Evolutionary conservation across 2,888 invertebrate species (phyloP).

Genomic region (Anthophora plumipes): DNA sequence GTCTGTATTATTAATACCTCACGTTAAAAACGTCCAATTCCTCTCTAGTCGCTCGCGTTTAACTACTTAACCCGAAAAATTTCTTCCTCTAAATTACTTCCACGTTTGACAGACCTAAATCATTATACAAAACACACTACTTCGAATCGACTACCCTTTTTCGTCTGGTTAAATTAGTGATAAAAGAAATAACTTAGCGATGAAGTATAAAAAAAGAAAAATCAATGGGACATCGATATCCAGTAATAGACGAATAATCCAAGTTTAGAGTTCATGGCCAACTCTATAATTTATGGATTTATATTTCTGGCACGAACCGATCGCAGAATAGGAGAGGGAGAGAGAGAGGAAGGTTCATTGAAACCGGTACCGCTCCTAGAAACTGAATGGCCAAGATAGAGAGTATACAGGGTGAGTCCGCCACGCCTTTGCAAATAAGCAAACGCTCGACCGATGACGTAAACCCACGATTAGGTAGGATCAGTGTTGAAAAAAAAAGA

Average conservation of each 20-base stretch:
- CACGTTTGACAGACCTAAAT: background rate
- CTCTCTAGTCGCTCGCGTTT: background rate
- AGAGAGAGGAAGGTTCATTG: conserved; percentile 60
- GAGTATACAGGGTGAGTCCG: conserved; percentile 39
- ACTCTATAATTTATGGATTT: conserved; percentile 54
- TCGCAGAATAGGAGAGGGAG: no score
- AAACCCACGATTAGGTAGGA: conserved; percentile 66
- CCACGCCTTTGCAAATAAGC: conserved; percentile 74
- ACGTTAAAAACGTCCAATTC: background rate
- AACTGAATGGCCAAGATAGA: conserved; percentile 65
- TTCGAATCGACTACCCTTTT: background rate
- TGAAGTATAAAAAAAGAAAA: background rate
- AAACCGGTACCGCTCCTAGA: conserved; percentile 68
- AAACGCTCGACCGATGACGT: conserved; percentile 65
- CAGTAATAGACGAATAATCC: conserved; percentile 15
- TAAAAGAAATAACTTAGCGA: background rate
- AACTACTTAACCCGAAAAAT: conserved; percentile 6
- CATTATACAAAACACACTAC: no score
- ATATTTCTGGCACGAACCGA: conserved; percentile 51
- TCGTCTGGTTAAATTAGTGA: background rate
- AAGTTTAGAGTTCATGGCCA: conserved; percentile 42
- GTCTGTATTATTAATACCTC: background rate
- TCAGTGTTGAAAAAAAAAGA: conserved; percentile 32
- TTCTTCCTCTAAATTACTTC: background rate
- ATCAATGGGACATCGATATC: conserved; percentile 38